Evolutionary conservation across 2,888 invertebrate genomes (phyloP), one percentile per base, ranked within the genome.

Genomic region (Lordiphosa andalusiaca): DNA sequence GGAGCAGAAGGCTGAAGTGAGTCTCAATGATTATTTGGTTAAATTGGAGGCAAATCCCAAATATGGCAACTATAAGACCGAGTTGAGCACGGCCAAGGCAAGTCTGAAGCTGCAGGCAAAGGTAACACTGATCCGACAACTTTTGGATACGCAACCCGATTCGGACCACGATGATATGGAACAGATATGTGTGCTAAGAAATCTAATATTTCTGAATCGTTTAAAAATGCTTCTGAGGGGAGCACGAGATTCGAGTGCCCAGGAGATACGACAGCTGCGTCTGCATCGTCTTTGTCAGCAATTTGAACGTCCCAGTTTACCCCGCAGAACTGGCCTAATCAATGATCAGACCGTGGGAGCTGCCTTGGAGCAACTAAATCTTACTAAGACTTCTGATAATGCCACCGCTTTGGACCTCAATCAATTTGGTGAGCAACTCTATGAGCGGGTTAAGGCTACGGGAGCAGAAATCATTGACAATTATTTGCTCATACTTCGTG

Each of bases 381-480:
- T 69, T 2, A 68, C 67, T 19, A 36, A 51, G 0, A 39, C 36
- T 4, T n/a, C 37, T 2, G 16, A 53, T n/a, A 35, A 55, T 4
- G 10, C 21, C 21, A 64, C 37, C 4, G 40, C 23, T 2, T 13
- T 77, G 42, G 68, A 80, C 19, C 50, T 85, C 0, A 52, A 44
- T 5, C 61, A 77, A 21, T 87, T 87, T 38, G 87, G 86, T 0
- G 52, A 63, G 1, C 41, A 72, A 9, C 47, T 87, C 9, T 87
- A 87, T 40, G 69, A 68, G 5, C 71, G 73, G 6, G 78, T 86
- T 0, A 87, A 87, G 30, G 21, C 48, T 0, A 55, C 73, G 0
- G 87, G 87, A 1, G 68, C 85, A 3, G 78, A 86, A 49, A 76
- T 87, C 7, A 86, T 87, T 19, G 75, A 87, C 53, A 86, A 87